These are phyloP conservation scores for Mactromeris polynyma DNA, from an alignment of 2,888 invertebrate genomes.

Conservation along the genomic window DNA sequence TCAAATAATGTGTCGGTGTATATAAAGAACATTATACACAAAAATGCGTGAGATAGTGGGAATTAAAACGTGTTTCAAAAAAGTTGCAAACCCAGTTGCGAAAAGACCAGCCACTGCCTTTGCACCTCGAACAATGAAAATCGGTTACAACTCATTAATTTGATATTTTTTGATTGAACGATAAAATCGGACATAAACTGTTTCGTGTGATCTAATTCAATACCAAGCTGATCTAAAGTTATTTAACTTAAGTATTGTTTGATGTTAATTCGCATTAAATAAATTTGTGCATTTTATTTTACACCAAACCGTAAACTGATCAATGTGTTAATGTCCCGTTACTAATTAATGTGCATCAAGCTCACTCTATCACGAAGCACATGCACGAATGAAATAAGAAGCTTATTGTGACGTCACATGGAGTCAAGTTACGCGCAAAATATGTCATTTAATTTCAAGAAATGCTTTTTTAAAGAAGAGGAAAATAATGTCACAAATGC, in stretches of 20 bases:
- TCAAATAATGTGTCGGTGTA: background rate
- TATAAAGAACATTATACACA: background rate
- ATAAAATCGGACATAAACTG: constrained; percentile 19
- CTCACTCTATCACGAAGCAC: background rate
- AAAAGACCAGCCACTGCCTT: background rate
- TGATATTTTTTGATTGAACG: constrained; percentile 22
- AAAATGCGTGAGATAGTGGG: background rate
- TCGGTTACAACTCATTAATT: constrained; percentile 40
- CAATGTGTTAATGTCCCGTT: constrained; percentile 11
- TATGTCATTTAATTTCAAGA: background rate
- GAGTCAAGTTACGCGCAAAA: background rate
- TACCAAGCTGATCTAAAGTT: background rate
- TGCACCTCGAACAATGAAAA: constrained; percentile 6
- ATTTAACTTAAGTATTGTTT: background rate
- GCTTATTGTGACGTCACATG: background rate
- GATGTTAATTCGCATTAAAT: constrained; percentile 14
- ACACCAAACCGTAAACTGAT: background rate
- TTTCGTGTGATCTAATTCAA: background rate
- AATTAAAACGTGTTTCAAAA: background rate
- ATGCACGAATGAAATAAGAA: background rate
- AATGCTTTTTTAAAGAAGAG: too few species aligned
- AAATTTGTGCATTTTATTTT: constrained; percentile 2
- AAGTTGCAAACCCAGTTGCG: background rate
- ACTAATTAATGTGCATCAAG: constrained; percentile 16
- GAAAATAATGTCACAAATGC: too few species aligned